Conservation (phyloP, 2,888 invertebrate genomes). For the Coelinius sp. region DNA sequence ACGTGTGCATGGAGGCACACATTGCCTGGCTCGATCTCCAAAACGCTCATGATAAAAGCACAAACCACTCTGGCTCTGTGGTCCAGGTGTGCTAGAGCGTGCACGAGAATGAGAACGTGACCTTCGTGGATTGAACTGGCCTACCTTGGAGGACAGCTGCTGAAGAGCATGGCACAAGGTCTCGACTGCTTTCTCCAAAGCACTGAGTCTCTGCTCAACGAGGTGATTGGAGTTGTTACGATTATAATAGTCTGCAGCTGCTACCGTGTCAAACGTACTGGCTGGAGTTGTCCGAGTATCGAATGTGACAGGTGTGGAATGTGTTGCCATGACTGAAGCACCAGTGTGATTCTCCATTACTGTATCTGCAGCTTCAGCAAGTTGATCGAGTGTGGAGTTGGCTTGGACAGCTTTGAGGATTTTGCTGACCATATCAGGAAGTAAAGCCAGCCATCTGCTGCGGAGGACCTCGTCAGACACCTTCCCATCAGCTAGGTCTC, state of each 20-base stretch:
- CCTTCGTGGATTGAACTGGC: background rate
- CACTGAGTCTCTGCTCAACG: background rate
- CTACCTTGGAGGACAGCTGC: background rate
- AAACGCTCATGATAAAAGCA: background rate
- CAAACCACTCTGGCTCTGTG: background rate
- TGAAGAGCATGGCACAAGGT: background rate
- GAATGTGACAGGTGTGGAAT: background rate
- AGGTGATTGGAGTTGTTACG: background rate
- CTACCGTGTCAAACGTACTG: no score
- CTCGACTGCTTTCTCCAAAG: conserved; percentile 3
- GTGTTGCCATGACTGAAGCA: conserved; percentile 15
- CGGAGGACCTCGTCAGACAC: conserved; percentile 44
- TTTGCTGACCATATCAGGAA: conserved; percentile 30
- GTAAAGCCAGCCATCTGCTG: conserved; percentile 37
- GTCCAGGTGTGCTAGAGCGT: background rate
- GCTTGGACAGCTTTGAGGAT: conserved; percentile 17
- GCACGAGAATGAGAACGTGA: conserved; percentile 2
- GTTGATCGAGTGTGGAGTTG: conserved; percentile 23
- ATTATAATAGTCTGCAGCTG: no score
- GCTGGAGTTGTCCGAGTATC: background rate
- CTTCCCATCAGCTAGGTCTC: conserved; percentile 37
- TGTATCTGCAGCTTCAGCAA: conserved; percentile 40
- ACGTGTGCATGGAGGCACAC: background rate
- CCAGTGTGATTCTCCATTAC: conserved; percentile 29
- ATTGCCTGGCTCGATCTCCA: background rate